Percentiles rank a stretch among this genome's conserved stretches.
These are phyloP conservation scores for Pipistrellus pygmaeus DNA, from an alignment of 2,797 vertebrate genomes.

Conservation along the genomic window DNA sequence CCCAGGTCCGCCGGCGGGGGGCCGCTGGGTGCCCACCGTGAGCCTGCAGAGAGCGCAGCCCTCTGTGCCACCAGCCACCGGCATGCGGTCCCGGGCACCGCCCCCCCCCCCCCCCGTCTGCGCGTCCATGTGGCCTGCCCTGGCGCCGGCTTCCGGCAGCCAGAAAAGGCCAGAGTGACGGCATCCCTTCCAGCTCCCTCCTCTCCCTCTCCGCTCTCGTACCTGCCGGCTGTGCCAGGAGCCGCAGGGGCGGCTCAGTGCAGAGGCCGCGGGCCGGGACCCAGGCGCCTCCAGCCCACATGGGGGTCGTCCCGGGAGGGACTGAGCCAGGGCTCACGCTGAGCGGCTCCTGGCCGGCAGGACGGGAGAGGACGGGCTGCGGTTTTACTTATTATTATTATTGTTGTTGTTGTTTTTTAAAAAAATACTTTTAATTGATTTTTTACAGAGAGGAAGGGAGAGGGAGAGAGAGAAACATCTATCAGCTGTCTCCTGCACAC, in stretches of 20 bases:
- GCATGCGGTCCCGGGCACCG: accelerated
- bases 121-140: neutral
- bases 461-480: no score
- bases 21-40: neutral
- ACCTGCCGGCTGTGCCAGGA: neutral
- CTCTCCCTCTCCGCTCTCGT: accelerated
- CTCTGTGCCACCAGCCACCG: neutral
- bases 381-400: no score
- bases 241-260: neutral
- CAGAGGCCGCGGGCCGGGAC: neutral
- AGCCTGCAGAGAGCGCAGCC: accelerated
- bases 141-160: accelerated
- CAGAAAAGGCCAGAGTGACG: neutral
- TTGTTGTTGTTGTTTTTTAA: no score
- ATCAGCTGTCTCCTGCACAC: no score
- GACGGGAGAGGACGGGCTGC: no score
- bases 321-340: accelerated
- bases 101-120: no score
- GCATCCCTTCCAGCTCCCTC: no score
- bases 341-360: neutral
- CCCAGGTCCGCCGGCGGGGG: neutral
- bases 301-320: neutral
- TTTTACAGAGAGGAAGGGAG: no score
- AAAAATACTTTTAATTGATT: no score
- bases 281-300: neutral